Evolutionary conservation across 1,140 invertebrate genomes (phyloP), one percentile per base, ranked within the genome.

Genomic region (Chelonus insularis): DNA sequence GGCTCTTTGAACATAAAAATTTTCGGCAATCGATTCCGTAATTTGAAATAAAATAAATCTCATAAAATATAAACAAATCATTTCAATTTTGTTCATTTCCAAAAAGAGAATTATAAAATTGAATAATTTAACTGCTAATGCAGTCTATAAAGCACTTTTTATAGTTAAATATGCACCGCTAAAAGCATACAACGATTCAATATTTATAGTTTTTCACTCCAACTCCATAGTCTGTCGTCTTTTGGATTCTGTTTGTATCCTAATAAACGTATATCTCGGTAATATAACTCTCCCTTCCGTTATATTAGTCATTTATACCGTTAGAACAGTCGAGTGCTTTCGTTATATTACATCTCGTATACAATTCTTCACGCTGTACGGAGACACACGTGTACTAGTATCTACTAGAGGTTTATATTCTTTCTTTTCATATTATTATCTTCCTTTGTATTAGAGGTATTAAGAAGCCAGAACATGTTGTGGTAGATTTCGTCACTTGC

Each of bases 281-380:
- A n/a, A 37, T 16, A 29, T 29, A 4, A 29, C 25, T 39, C 18
- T 51, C 48, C 29, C 25, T 51, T 32, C 48, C 52, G 34, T 55
- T 29, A 29, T 29, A 29, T 29, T 39, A 55, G 52, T 55, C 12
- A 23, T 34, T 37, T 55, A 34, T 39, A 55, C 52, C 52, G 52
- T 55, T 55, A 55, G 14, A 16, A 32, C 25, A 8, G 9, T 4
- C 52, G 34, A 36, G 20, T 39, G 52, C 52, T 14, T 55, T 55
- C 52, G 52, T 55, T 55, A 55, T 23, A 55, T 29, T 43, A 23
- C 23, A 23, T 55, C 52, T 37, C 18, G 52, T 39, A 55, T 55
- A 55, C 52, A 37, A 55, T 55, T 55, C 52, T 55, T 36, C 34
- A 55, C 36, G 52, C 34, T 55, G 18, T 18, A 14, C 39, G 21